Conservation (phyloP, 2,797 vertebrate species). For the Pseudochaenichthys georgianus region DNA sequence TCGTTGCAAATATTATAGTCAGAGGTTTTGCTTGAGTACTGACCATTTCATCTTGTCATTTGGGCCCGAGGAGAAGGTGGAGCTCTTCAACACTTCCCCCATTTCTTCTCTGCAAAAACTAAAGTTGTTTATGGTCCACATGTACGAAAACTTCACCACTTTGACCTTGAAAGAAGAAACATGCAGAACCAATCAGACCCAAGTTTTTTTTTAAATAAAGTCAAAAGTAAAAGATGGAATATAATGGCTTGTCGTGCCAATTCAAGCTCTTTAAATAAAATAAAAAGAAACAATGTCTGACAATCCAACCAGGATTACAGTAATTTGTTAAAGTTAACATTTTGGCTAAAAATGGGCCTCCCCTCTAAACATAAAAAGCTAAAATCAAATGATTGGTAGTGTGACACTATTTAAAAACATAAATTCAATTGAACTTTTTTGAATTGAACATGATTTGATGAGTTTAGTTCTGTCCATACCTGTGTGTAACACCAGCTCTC, state of each 20-base stretch:
- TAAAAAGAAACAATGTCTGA: neutral
- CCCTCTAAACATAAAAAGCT: neutral
- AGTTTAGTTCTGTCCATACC: conserved; percentile 77
- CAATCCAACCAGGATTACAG: neutral
- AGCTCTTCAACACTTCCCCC: conserved; percentile 99
- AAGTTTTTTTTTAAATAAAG: neutral
- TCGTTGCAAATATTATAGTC: neutral
- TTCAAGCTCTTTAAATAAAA: neutral
- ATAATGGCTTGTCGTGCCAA: neutral
- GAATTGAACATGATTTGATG: neutral
- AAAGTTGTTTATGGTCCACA: conserved; percentile 99
- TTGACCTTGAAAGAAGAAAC: conserved; percentile 89
- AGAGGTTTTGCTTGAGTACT: conserved; percentile 52
- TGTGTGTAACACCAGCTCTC: conserved; percentile 99
- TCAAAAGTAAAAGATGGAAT: neutral
- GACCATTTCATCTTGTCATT: conserved; percentile 99
- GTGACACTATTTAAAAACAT: neutral
- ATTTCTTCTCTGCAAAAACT: conserved; percentile 99
- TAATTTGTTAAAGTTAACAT: conserved; percentile 1
- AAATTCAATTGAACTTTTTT: neutral
- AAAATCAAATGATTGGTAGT: neutral
- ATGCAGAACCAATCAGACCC: conserved; percentile 7
- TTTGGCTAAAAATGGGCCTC: neutral
- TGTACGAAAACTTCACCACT: conserved; percentile 99
- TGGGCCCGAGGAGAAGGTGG: conserved; percentile 97